Conservation (phyloP, 1,140 invertebrate species). For the Magallana angulata region DNA sequence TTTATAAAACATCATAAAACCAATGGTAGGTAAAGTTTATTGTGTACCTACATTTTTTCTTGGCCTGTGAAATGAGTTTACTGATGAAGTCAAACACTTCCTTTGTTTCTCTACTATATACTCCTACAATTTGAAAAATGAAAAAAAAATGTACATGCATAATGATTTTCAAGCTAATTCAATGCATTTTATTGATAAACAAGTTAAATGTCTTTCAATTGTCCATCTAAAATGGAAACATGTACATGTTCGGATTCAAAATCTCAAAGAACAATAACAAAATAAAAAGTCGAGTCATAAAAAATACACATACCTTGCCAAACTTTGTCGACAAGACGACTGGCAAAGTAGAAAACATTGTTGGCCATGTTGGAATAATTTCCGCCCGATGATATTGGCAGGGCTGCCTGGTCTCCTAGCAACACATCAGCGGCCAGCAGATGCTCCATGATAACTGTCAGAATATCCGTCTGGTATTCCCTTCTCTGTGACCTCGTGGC, state of each 20-base stretch:
- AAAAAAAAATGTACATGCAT: no score
- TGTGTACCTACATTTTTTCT: conserved; percentile 76
- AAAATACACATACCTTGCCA: conserved; percentile 91
- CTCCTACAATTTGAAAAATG: no score
- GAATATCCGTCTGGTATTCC: conserved; percentile 94
- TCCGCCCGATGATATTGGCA: conserved; percentile 80
- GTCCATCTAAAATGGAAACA: no score
- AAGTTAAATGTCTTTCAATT: no score
- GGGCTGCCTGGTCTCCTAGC: conserved; percentile 89
- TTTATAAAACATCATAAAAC: no score
- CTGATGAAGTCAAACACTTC: conserved; percentile 97
- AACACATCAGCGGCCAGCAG: conserved; percentile 93
- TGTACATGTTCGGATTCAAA: no score
- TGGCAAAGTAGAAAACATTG: conserved; percentile 95
- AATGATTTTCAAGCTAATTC: no score
- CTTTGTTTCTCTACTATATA: conserved; percentile 88
- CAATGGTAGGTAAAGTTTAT: no score
- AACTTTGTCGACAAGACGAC: conserved; percentile 96
- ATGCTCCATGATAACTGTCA: conserved; percentile 96
- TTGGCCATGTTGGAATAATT: conserved; percentile 77
- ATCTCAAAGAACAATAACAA: no score
- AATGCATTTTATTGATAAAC: no score
- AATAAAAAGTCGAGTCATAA: no score
- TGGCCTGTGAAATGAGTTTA: conserved; percentile 87
- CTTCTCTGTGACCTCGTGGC: conserved; percentile 89